phyloP scores from a whole-genome alignment of 2,113 vertebrate genomes.

The Pollimyrus isidori region DNA sequence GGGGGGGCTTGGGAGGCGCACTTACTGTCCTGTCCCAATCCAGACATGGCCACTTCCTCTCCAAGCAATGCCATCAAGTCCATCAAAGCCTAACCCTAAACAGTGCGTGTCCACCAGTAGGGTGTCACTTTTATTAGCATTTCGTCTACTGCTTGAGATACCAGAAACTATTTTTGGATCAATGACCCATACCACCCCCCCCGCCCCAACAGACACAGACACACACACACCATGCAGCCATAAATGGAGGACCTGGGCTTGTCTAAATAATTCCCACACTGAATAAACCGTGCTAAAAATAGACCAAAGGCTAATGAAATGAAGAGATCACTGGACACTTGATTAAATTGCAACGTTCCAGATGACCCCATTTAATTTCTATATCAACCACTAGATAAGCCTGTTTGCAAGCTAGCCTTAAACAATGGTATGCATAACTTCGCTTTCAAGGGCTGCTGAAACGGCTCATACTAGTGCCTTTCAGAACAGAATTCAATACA shows the following conservation, averaged over 20 bases:
- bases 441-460: neutral
- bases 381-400: slow-evolving; percentile 19
- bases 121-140: slow-evolving; percentile 19
- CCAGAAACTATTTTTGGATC: slow-evolving; percentile 29
- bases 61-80: neutral
- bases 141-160: slow-evolving; percentile 6
- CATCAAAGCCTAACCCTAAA: neutral
- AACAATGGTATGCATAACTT: neutral
- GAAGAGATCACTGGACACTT: slow-evolving; percentile 32
- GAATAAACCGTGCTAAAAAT: slow-evolving; percentile 38
- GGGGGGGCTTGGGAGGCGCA: neutral
- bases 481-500: neutral
- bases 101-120: slow-evolving; percentile 8
- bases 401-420: slow-evolving; percentile 8
- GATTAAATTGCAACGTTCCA: slow-evolving; percentile 31
- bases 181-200: neutral
- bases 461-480: neutral
- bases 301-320: slow-evolving; percentile 35
- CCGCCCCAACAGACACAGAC: neutral
- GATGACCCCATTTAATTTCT: slow-evolving; percentile 23
- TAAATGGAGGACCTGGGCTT: slow-evolving; percentile 30
- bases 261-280: slow-evolving; percentile 28
- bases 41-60: neutral
- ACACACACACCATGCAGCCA: slow-evolving; percentile 19
- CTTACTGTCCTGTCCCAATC: neutral